These are phyloP conservation scores for Stichopus horrens DNA, from an alignment of 53 echinoderm and acorn worm species.

Conservation along the genomic window DNA sequence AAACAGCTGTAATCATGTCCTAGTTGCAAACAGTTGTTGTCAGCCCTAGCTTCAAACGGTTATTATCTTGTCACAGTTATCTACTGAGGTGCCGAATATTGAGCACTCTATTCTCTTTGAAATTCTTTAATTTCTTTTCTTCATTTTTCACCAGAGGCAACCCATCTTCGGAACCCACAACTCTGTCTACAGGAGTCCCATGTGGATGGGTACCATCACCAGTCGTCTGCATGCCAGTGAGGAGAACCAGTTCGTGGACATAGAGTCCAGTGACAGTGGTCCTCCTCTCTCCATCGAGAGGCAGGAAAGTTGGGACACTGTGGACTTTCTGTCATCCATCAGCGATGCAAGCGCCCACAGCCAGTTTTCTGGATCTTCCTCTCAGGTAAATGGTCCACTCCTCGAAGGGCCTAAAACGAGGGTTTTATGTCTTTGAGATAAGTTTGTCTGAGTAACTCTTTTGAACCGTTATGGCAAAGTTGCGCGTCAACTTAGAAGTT, in stretches of 20 bases:
- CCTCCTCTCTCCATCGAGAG: not conserved
- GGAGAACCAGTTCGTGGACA: not conserved
- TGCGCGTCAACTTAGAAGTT: too few relatives aligned
- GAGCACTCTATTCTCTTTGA: too few relatives aligned
- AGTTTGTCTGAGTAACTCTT: too few relatives aligned
- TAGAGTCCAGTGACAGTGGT: not conserved
- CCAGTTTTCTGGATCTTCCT: not conserved
- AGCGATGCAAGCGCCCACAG: not conserved
- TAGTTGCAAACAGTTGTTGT: too few relatives aligned
- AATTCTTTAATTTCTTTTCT: not conserved
- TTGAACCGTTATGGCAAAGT: too few relatives aligned
- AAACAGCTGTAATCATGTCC: too few relatives aligned
- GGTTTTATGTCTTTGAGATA: too few relatives aligned
- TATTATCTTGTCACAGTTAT: too few relatives aligned
- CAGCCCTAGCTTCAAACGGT: too few relatives aligned
- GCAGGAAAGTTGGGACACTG: constrained; percentile 9
- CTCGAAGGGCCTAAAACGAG: too few relatives aligned
- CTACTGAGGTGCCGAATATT: too few relatives aligned
- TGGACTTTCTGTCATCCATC: not conserved
- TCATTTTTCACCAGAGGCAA: not conserved
- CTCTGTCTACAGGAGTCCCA: not conserved
- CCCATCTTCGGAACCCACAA: constrained; percentile 2
- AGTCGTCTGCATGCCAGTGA: not conserved
- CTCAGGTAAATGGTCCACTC: not conserved
- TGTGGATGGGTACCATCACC: constrained; percentile 1